Percentiles rank a stretch among this genome's conserved stretches.
Evolutionary conservation across 2,888 invertebrate species (phyloP).

Genomic region (Mongoloraphidia duomilia): DNA sequence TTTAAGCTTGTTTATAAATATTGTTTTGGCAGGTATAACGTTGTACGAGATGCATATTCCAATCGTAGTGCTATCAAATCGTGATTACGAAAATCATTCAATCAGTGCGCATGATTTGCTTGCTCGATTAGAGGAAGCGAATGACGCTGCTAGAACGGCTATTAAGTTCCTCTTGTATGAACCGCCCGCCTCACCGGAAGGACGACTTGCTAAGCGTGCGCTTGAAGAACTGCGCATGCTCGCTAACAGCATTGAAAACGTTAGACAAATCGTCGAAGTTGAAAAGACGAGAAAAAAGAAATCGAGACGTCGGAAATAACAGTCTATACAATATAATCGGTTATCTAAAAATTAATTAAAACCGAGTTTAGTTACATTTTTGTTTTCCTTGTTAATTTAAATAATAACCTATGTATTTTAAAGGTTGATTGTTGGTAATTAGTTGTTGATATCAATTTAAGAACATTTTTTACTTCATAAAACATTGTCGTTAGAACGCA

Average conservation of each 20-base stretch:
- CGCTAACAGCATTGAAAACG: conserved; percentile 33
- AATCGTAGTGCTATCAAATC: conserved; percentile 46
- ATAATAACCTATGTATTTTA: too few species aligned
- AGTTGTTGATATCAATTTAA: too few species aligned
- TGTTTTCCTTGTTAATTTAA: too few species aligned
- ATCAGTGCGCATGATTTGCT: conserved; percentile 39
- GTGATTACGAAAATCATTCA: conserved; percentile 43
- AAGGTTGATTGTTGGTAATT: too few species aligned
- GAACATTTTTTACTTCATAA: too few species aligned
- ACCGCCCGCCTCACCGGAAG: conserved; percentile 57
- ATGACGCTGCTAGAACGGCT: conserved; percentile 42
- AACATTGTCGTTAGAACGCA: too few species aligned
- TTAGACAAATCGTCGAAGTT: conserved; percentile 32
- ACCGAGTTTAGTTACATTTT: too few species aligned
- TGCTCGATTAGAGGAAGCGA: conserved; percentile 40
- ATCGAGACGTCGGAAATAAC: background rate
- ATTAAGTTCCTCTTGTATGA: conserved; percentile 55
- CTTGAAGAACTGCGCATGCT: conserved; percentile 45
- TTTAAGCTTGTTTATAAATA: background rate
- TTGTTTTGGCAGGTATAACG: conserved; percentile 44
- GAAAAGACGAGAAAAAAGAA: conserved; percentile 22
- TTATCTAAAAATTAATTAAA: background rate
- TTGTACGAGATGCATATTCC: conserved; percentile 62
- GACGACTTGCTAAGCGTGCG: conserved; percentile 51
- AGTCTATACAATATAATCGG: background rate